phyloP scores from a whole-genome alignment of 2,113 vertebrate genomes.

The Edolisoma coerulescens region DNA sequence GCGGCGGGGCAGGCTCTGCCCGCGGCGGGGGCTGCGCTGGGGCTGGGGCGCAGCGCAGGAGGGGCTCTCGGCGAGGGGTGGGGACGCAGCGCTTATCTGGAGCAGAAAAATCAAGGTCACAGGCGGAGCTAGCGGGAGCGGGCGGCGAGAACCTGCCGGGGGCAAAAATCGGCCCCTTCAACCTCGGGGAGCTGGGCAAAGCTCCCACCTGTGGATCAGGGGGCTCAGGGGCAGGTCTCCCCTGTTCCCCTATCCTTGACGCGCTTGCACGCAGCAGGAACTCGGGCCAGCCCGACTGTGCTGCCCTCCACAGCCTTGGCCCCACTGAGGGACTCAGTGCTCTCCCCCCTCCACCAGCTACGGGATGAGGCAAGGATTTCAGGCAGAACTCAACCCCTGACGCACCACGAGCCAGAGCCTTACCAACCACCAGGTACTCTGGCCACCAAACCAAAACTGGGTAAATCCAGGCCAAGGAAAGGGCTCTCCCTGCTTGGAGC shows the following conservation, averaged over 20 bases:
- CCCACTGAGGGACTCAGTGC: not conserved
- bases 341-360: not conserved
- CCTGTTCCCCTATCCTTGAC: fast-evolving
- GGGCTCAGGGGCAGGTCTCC: not conserved
- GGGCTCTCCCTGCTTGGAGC: not conserved
- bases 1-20: not conserved
- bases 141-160: fast-evolving
- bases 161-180: not conserved
- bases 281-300: fast-evolving
- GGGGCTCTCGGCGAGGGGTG: constrained; percentile 12
- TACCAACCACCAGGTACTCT: not conserved
- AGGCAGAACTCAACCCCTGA: not conserved
- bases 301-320: not conserved
- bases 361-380: not conserved
- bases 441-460: not conserved
- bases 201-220: not conserved
- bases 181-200: fast-evolving
- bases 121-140: not conserved
- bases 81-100: not conserved
- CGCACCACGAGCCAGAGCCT: not conserved
- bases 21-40: not conserved
- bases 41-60: not conserved
- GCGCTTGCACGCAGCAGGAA: not conserved
- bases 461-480: not conserved
- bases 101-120: constrained; percentile 55